phyloP scores from a whole-genome alignment of 1,140 invertebrate species.

The Berghia stephanieae region DNA sequence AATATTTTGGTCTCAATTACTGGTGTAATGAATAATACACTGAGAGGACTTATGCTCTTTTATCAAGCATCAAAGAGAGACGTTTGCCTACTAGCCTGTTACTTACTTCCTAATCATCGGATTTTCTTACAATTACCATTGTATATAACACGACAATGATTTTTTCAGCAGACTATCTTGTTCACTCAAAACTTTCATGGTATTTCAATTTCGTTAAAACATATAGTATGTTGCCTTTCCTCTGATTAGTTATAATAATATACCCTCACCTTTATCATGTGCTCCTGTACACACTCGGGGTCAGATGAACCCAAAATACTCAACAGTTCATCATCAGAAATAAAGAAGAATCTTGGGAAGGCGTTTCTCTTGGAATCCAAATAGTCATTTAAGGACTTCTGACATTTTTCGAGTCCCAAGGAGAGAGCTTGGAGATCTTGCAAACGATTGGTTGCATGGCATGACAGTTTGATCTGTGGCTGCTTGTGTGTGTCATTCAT shows the following conservation, averaged over 20 bases:
- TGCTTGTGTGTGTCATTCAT: conserved; percentile 84
- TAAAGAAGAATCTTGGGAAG: conserved; percentile 91
- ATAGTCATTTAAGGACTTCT: conserved; percentile 90
- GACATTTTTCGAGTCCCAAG: conserved; percentile 82
- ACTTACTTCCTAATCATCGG: no score
- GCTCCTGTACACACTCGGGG: conserved; percentile 82
- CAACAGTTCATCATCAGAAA: conserved; percentile 90
- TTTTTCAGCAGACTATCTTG: no score
- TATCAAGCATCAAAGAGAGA: no score
- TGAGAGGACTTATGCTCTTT: no score
- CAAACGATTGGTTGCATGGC: conserved; percentile 76
- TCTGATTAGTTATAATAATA: not conserved
- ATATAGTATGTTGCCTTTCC: no score
- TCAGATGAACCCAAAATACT: conserved; percentile 87
- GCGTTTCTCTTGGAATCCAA: conserved; percentile 84
- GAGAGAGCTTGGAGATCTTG: conserved; percentile 80
- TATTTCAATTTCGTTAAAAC: no score
- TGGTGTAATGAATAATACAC: no score
- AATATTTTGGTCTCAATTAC: no score
- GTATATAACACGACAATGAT: no score
- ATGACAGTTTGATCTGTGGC: conserved; percentile 80
- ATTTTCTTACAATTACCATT: no score
- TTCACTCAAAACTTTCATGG: no score
- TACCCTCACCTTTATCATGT: conserved; percentile 83
- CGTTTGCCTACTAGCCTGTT: no score